Evolutionary conservation across 2,113 vertebrate genomes (phyloP).

Genomic region (Mionectes macconnelli): DNA sequence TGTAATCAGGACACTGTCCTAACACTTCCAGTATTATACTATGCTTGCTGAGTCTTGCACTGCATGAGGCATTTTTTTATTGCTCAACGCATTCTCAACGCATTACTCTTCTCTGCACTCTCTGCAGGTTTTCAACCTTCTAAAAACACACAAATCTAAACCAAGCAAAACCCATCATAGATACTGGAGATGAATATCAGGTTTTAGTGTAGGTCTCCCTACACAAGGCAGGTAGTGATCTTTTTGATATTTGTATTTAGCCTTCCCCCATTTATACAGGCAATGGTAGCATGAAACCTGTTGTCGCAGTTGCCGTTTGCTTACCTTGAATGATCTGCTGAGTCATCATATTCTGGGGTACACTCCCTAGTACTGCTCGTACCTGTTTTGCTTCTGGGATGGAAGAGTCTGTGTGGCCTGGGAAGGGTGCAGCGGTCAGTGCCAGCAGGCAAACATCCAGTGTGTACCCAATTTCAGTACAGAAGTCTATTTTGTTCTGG

Average conservation of each 20-base stretch:
- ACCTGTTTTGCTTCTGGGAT: neutral
- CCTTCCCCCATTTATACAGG: neutral
- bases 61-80: neutral
- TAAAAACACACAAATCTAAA: neutral
- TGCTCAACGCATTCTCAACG: too few relatives aligned
- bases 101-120: neutral
- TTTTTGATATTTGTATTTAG: neutral
- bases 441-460: neutral
- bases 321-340: neutral
- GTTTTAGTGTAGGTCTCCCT: neutral
- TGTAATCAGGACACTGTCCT: neutral
- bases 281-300: neutral
- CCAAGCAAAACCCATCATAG: neutral
- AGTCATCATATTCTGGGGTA: neutral
- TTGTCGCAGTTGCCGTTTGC: neutral
- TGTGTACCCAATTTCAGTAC: neutral
- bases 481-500: neutral
- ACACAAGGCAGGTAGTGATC: rapidly evolving
- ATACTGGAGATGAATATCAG: rapidly evolving
- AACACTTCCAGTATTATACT: neutral
- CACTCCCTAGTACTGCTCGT: neutral
- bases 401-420: neutral
- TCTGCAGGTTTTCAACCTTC: neutral
- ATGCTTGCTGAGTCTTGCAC: neutral
- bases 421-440: neutral